Base-by-base conservation (phyloP, 2,888 invertebrate species). In the Agrochola lychnidis region DNA sequence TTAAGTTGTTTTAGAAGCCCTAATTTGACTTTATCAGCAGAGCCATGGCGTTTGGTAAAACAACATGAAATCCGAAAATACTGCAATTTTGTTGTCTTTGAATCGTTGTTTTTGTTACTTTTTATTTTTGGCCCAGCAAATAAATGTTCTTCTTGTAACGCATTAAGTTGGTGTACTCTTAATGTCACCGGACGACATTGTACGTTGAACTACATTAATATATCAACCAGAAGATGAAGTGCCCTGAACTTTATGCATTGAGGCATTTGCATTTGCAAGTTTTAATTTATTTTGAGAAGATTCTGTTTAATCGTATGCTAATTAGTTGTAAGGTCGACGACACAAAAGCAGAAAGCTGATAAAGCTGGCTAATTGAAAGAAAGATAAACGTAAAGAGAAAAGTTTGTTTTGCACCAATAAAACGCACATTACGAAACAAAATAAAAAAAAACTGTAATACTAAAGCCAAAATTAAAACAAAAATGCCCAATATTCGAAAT, bases 141-240 rank as follows among this genome's bases (percentile, higher is more conserved):
- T 72, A 53, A 71, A 71, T 48, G 25, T 36, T 63, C 36, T 42
- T 77, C 45, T 69, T 73, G 12, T 40, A 62, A 25, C 36, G n/a
- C 16, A 68, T 63, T 36, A 36, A 64, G 64, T 70, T 70, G 51
- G 22, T 63, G 51, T 30, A 25, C 19, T 56, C 30, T 80, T 59
- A 84, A 83, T 83, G 82, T 81, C 73, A 84, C 57, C 22, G 42
- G 64, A 6, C 70, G 82, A 76, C 84, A 80, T 82, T 81, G 82
- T 67, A 67, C n/a, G 48, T 73, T 77, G 68, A 78, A 81, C 68
- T 66, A 70, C 42, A 62, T 80, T 53, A n/a, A 70, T 72, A 59
- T n/a, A 69, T 66, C 53, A 53, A 63, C 40, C 14, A 67, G 25
- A 56, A 69, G 82, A 70, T 64, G 68, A 42, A 63, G 59, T 62